Base-by-base conservation (phyloP, 2,797 vertebrate genomes). In the Gila robusta region DNA sequence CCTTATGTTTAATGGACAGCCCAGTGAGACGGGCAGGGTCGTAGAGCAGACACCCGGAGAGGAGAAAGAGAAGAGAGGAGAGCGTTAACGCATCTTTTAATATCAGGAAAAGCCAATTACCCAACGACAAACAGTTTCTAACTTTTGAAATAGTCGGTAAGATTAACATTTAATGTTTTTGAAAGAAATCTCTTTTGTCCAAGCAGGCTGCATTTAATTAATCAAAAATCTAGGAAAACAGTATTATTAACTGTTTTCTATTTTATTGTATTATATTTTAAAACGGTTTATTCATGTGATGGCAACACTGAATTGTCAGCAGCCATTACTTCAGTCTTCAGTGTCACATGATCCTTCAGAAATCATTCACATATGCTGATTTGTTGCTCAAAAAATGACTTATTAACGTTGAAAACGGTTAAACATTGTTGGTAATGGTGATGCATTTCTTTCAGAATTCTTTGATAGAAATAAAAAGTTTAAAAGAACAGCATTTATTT, bases 1-100 rank as follows among this genome's bases (percentile, higher is more conserved):
- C 93, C 94, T 96, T 94, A 96, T 96, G 94, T 95, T 96, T 95
- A 95, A 96, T 96, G 95, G 94, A 96, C 93, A 94, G 92, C 81
- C 81, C 90, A 87, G 76, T 81, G 88, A 89, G 86, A 92, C 81
- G 79, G 79, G 88, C 82, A 84, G 86, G 89, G 87, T 89, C 83
- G 80, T 84, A 47, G 81, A 78, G 86, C 87, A 88, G 84, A 79
- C 83, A 86, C 77, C 87, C 89, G n/a, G 90, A 90, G 83, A 88
- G 86, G 62, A 44, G 62, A 72, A 59, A 62, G 54, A 47, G 80
- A 79, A 59, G 67, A 26, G 81, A 23, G 41, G 79, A 28, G 62
- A 78, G 71, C 49, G 64, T 80, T 84, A 81, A 86, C 82, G 85
- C 73, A 84, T 49, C 86, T 81, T 85, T 85, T 41, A 90, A 88